phyloP scores from a whole-genome alignment of 2,113 vertebrate genomes.

The Morone chrysops region DNA sequence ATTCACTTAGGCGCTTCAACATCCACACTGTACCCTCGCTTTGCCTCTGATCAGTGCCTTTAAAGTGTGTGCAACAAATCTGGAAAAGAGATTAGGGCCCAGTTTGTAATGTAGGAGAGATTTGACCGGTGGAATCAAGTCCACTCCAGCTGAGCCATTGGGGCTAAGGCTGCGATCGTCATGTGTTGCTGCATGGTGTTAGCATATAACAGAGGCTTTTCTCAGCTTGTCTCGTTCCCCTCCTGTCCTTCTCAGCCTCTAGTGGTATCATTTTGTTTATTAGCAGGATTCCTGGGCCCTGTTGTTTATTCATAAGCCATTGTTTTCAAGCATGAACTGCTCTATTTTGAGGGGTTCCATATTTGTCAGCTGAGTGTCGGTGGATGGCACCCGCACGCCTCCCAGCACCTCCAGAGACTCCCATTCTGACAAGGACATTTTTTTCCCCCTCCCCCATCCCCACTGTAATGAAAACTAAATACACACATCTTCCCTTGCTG shows the following conservation, averaged over 20 bases:
- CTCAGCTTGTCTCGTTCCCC: slow-evolving; percentile 22
- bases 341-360: slow-evolving; percentile 78
- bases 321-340: slow-evolving; percentile 79
- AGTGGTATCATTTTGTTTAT: slow-evolving; percentile 79
- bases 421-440: slow-evolving; percentile 95
- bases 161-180: slow-evolving; percentile 3
- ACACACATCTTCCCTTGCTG: slow-evolving; percentile 86
- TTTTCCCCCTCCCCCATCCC: slow-evolving; percentile 83
- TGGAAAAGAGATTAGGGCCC: slow-evolving; percentile 40
- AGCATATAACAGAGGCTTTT: slow-evolving; percentile 45
- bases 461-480: slow-evolving; percentile 96
- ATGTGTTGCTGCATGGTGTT: slow-evolving; percentile 50
- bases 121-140: slow-evolving; percentile 3
- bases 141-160: slow-evolving; percentile 2
- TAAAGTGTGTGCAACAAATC: slow-evolving; percentile 24
- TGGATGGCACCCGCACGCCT: slow-evolving; percentile 91
- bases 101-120: slow-evolving; percentile 15
- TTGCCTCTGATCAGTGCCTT: slow-evolving; percentile 39
- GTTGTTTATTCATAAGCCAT: slow-evolving; percentile 85
- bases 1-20: slow-evolving; percentile 40
- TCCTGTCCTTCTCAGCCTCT: slow-evolving; percentile 48
- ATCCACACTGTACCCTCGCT: neutral
- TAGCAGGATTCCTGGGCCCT: slow-evolving; percentile 63
- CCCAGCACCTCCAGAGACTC: slow-evolving; percentile 90
- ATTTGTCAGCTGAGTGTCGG: slow-evolving; percentile 94